Base-by-base conservation (phyloP, 2,888 invertebrate species). In the Diarsia rubi region DNA sequence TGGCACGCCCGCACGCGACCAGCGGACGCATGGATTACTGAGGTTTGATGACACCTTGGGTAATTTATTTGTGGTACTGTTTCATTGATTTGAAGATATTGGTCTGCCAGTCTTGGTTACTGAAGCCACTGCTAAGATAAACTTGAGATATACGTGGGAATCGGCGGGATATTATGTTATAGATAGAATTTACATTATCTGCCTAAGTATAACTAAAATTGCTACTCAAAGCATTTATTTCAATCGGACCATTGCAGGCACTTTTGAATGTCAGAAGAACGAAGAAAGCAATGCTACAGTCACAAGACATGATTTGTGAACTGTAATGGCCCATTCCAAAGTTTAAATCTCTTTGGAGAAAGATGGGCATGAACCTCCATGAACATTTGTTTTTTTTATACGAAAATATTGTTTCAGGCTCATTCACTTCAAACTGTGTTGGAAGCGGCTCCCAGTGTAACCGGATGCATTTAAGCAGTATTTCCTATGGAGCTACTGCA, bases 1-100 rank as follows among this genome's bases (percentile, higher is more conserved):
- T 11, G 82, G 24, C 83, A 82, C 79, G 70, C 37, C 9, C 9
- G 37, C 77, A 59, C 31, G 59, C 31, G 83, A 60, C 83, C 72
- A 16, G 11, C 57, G 19, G 42, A 37, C 27, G 59, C 37, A 16
- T n/a, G 16, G 9, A 2, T 14, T n/a, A n/a, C 21, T 57, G 65
- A 66, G 65, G 65, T 52, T 71, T n/a, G 14, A 52, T 59, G 5
- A 11, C 24, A 67, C 27, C 27, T 59, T 24, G 12, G 24, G 3
- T 49, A 37, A 60, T 45, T 6, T 24, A 47, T 54, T 31, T 0
- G 14, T 49, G 21, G 2, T 37, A 1, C 31, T 27, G 27, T 27
- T 16, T 57, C 47, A 37, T 79, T 45, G 24, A 19, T 69, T 49
- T 74, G 8, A 9, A 27, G 16, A 8, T 21, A n/a, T 44, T n/a